phyloP scores from a whole-genome alignment of 2,888 invertebrate genomes.

The Pegoplata infirma region DNA sequence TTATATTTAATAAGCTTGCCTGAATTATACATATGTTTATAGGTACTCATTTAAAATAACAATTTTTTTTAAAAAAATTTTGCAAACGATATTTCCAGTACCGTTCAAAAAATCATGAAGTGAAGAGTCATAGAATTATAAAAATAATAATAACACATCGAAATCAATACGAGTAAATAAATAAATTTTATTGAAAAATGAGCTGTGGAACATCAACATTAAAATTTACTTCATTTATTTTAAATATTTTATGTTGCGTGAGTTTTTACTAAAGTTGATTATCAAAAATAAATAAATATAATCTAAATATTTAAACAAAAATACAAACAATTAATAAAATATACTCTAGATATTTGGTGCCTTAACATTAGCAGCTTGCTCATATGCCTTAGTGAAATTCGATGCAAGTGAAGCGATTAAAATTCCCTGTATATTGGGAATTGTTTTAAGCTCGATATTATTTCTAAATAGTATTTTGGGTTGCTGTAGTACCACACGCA shows the following conservation, averaged over 20 bases:
- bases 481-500: constrained; percentile 67
- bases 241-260: constrained; percentile 73
- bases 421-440: constrained; percentile 71
- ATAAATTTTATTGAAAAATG: constrained; percentile 65
- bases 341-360: constrained; percentile 67
- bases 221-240: constrained; percentile 69
- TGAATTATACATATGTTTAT: too few relatives aligned
- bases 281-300: neutral
- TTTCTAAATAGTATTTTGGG: constrained; percentile 70
- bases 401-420: constrained; percentile 67
- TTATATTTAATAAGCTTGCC: too few relatives aligned
- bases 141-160: neutral
- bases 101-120: neutral
- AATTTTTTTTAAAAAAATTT: too few relatives aligned
- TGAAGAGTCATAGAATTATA: neutral
- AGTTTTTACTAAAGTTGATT: constrained; percentile 64
- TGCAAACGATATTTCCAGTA: neutral
- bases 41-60: too few relatives aligned
- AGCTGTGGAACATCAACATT: constrained; percentile 69
- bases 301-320: neutral
- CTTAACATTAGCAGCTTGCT: constrained; percentile 68
- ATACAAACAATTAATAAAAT: neutral
- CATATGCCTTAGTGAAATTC: constrained; percentile 68
- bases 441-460: constrained; percentile 68
- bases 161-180: too few relatives aligned